Base-by-base conservation (phyloP, 2,113 vertebrate species). In the Grantiella picta region DNA sequence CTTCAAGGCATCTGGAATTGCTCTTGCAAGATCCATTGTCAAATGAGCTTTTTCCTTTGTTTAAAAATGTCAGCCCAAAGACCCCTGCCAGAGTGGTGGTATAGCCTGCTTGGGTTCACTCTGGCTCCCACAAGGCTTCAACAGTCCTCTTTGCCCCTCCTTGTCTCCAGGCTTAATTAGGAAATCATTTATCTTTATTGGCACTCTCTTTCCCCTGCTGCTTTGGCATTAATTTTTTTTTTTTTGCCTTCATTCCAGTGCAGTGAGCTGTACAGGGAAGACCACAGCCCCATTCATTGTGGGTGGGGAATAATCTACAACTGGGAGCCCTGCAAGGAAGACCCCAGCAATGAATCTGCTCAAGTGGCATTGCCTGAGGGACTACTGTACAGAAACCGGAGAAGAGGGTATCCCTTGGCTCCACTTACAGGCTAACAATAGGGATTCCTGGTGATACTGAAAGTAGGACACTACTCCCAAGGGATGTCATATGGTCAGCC, bases 131-230 rank as follows among this genome's bases (percentile, higher is more conserved):
- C 95, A 96, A 97, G 91, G 89, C 89, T 97, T 94, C 76, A 81
- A 22, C 94, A 91, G 91, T 70, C 89, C 94, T 95, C 69, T 94
- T 65, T 93, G 92, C 96, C 94, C 91, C 94, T 96, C 96, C 96
- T 97, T 95, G 96, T 96, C 95, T 96, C 95, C 96, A 96, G 95
- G 95, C 95, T 92, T 91, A 95, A 95, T 97, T 97, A 97, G 86
- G 95, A 96, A 97, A 96, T 97, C 83, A 95, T 97, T 96, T 97
- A 95, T 97, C 96, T 94, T 87, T 96, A 97, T 95, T 97, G 95
- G 96, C 93, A 95, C 86, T 91, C 95, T 96, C 70, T 79, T 95
- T 89, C 94, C 73, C 96, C 96, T 89, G 96, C 96, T 97, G 96
- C 84, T 96, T 92, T 95, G 94, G 94, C 86, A 76, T 94, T 94